phyloP scores from a whole-genome alignment of 2,888 invertebrate species.

The Scaptomyza reducta region DNA sequence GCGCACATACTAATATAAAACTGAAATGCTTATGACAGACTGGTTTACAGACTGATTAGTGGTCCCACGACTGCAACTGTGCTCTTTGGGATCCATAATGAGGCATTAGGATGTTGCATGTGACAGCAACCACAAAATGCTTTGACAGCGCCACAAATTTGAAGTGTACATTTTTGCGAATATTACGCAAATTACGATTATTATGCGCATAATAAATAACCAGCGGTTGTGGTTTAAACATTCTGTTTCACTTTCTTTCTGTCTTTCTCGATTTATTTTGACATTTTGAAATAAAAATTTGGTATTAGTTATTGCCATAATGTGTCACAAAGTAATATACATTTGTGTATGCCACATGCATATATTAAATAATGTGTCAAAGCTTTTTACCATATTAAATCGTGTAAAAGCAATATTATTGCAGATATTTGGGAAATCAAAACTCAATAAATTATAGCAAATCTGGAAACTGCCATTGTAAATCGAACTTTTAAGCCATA shows the following conservation, averaged over 20 bases:
- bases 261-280: slow-evolving; percentile 20
- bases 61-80: neutral
- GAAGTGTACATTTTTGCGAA: slow-evolving; percentile 35
- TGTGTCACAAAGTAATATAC: slow-evolving; percentile 12
- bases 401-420: neutral
- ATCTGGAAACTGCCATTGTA: too few species aligned
- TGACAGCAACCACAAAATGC: slow-evolving; percentile 51
- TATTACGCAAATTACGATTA: slow-evolving; percentile 46
- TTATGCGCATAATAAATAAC: slow-evolving; percentile 62
- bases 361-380: neutral
- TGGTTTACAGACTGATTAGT: neutral
- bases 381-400: neutral
- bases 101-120: slow-evolving; percentile 49
- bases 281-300: slow-evolving; percentile 43
- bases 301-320: slow-evolving; percentile 24
- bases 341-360: neutral
- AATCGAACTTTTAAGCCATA: too few species aligned
- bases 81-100: slow-evolving; percentile 25
- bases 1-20: slow-evolving; percentile 1
- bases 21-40: neutral
- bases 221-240: slow-evolving; percentile 37
- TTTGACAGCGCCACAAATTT: slow-evolving; percentile 56
- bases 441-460: too few species aligned
- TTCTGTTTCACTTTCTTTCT: neutral
- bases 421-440: too few species aligned